Conservation (phyloP, 2,888 invertebrate genomes). For the Lithosia quadra region DNA sequence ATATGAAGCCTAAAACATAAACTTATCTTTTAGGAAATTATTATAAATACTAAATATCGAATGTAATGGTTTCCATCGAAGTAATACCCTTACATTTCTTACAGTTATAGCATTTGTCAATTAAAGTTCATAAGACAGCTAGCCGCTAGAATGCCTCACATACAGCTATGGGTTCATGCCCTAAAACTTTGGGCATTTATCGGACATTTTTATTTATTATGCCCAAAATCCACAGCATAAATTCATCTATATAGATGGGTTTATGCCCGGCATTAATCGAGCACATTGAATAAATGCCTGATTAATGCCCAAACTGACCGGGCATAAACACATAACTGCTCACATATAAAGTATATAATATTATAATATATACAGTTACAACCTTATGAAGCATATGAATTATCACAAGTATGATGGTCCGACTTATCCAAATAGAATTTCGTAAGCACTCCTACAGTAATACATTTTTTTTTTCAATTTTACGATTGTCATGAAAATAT, state of each 20-base stretch:
- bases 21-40: neutral
- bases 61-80: neutral
- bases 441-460: slow-evolving; percentile 26
- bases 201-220: too few species aligned
- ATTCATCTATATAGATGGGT: too few species aligned
- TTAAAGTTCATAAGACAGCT: slow-evolving; percentile 5
- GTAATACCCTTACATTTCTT: slow-evolving; percentile 4
- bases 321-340: too few species aligned
- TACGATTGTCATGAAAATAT: slow-evolving; percentile 26
- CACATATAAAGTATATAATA: slow-evolving; percentile 19
- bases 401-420: slow-evolving; percentile 70
- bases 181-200: too few species aligned
- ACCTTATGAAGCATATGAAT: slow-evolving; percentile 63
- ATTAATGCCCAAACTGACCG: too few species aligned
- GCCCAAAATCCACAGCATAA: too few species aligned
- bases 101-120: neutral
- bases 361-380: slow-evolving; percentile 47
- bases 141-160: slow-evolving; percentile 23
- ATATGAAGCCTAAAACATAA: neutral
- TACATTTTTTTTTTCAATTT: slow-evolving; percentile 25
- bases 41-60: neutral
- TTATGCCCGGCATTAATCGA: too few species aligned
- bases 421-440: slow-evolving; percentile 52
- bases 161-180: too few species aligned
- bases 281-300: too few species aligned